Evolutionary conservation across 2,888 invertebrate genomes (phyloP), one percentile per base, ranked within the genome.

Genomic region (Thecocarcelia acutangulata): DNA sequence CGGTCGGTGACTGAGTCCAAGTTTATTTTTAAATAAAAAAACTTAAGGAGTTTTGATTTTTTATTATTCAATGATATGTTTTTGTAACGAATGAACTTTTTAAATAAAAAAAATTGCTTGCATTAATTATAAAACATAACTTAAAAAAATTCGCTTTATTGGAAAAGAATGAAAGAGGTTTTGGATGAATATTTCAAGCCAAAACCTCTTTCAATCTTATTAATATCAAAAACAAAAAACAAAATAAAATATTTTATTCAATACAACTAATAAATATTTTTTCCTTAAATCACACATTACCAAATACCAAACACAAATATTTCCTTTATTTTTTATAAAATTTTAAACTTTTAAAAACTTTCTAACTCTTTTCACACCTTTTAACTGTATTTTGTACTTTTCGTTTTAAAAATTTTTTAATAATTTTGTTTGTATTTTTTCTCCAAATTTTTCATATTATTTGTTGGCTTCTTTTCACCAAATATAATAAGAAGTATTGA

Each of bases 1-100:
- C 90, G 90, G 90, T 90, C 90, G 90, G 90, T 90, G 90, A 90
- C 86, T 89, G 88, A 89, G 88, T 89, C 78, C 78, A 82, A 82
- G 74, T 78, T 78, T 78, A 61, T 54, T 21, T 44, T 44, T n/a
- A 70, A 42, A 54, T 37, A 69, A 64, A 15, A 24, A 44, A 48
- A 40, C 11, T 33, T 33, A 19, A 61, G 59, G 44, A 5, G 63
- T 58, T 74, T 9, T 61, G 28, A 40, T 75, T 74, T 69, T 70
- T 64, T 74, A 69, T 74, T 78, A 75, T 78, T 78, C 54, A 75
- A 48, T 78, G 59, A 59, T 69, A 19, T 70, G 64, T 52, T 70
- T 72, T 73, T 48, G n/a, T 9, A 50, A 61, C 59, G 58, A 79
- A 73, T 70, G 48, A 74, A 21, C 37, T 76, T 56, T 58, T 81